These are phyloP conservation scores for Nibea albiflora DNA, from an alignment of 2,113 vertebrate species.

Conservation along the genomic window DNA sequence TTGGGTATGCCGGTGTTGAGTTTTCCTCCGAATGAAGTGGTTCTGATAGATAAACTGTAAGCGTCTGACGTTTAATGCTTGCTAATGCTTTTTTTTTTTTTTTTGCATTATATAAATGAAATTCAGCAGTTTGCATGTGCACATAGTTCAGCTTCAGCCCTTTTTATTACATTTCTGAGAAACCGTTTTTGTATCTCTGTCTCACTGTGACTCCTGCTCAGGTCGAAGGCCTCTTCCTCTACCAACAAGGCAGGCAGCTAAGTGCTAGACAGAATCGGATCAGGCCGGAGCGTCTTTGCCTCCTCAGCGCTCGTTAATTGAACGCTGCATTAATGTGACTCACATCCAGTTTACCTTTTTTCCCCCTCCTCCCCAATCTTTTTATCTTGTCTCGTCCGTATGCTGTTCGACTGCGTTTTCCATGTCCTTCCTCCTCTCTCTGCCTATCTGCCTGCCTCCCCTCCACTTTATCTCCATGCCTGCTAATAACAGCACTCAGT, in stretches of 20 bases:
- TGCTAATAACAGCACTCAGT: constrained; percentile 76
- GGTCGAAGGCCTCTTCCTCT: constrained; percentile 49
- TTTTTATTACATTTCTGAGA: background rate
- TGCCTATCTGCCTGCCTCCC: constrained; percentile 14
- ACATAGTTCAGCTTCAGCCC: background rate
- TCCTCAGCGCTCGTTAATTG: constrained; percentile 51
- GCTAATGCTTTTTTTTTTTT: no score
- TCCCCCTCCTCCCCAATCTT: background rate
- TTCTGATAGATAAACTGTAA: background rate
- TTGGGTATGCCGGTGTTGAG: no score
- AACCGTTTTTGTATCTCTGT: background rate
- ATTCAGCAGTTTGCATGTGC: background rate
- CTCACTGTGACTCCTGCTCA: constrained; percentile 21
- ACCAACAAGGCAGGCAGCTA: constrained; percentile 2
- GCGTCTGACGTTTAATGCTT: background rate
- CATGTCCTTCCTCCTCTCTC: constrained; percentile 16
- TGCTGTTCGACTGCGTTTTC: constrained; percentile 29
- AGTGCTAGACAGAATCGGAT: background rate
- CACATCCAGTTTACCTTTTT: constrained; percentile 23
- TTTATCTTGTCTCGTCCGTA: background rate
- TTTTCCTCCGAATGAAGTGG: background rate
- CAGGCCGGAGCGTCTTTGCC: constrained; percentile 15
- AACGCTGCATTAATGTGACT: constrained; percentile 59
- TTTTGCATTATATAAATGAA: no score
- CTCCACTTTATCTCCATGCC: constrained; percentile 32